A percentile compares a stretch with the other conserved stretches of the same genome.
Conservation (phyloP, 1,140 invertebrate species). For the Drosophila elegans region DNA sequence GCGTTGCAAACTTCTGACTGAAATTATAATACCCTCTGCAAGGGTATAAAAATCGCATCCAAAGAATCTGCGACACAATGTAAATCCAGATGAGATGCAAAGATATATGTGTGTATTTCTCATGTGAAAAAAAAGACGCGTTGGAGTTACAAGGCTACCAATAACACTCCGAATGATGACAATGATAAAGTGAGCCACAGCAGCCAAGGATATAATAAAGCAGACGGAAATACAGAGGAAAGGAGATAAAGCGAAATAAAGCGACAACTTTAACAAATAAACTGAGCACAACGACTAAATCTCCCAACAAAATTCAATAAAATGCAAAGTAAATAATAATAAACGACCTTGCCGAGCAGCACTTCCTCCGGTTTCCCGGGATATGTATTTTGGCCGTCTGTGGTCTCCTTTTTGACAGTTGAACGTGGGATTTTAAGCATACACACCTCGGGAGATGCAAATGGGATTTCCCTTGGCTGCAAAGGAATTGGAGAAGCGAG, state of each 20-base stretch:
- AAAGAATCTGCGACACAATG: conserved; percentile 52
- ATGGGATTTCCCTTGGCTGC: conserved; percentile 24
- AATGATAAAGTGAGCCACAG: conserved; percentile 48
- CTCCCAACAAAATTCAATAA: conserved; percentile 66
- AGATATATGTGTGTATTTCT: conserved; percentile 25
- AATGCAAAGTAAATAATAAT: conserved; percentile 79
- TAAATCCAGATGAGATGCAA: conserved; percentile 62
- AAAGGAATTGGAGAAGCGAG: conserved; percentile 7
- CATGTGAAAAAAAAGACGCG: conserved; percentile 43
- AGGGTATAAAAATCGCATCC: conserved; percentile 42
- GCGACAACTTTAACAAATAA: conserved; percentile 76
- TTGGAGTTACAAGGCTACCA: conserved; percentile 50
- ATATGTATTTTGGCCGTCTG: neutral
- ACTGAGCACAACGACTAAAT: conserved; percentile 45
- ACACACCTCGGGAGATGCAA: conserved; percentile 19
- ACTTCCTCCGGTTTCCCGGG: conserved; percentile 3
- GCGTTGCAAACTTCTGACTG: too few relatives aligned
- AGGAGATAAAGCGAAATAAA: conserved; percentile 38
- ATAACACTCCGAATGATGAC: conserved; percentile 57
- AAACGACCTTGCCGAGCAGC: conserved; percentile 68
- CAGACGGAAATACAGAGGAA: neutral
- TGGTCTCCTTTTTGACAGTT: conserved; percentile 53
- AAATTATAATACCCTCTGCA: too few relatives aligned
- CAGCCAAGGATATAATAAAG: neutral
- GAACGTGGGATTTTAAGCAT: conserved; percentile 67